These are phyloP conservation scores for Litoditis marina DNA, from an alignment of 2,888 invertebrate genomes.

Conservation along the genomic window DNA sequence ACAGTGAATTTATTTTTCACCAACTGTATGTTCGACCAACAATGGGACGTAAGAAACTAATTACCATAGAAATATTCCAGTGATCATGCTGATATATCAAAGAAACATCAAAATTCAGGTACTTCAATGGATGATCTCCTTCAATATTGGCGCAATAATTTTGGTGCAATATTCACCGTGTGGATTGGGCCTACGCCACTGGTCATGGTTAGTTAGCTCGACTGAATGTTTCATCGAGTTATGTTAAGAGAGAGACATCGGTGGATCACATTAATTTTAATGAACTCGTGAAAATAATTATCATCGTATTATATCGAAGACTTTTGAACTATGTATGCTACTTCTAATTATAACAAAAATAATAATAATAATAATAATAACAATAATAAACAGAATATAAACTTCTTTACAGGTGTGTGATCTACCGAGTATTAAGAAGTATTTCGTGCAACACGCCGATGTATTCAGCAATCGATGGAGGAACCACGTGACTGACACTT, in stretches of 20 bases:
- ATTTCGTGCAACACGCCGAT: conserved; percentile 56
- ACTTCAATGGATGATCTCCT: conserved; percentile 19
- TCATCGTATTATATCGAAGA: too few species aligned
- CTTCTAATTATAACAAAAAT: too few species aligned
- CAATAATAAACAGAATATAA: too few species aligned
- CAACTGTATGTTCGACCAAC: background rate
- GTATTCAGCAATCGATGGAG: conserved; percentile 58
- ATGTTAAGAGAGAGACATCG: background rate
- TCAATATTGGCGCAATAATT: conserved; percentile 5
- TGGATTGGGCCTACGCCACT: conserved; percentile 60
- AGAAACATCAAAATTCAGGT: too few species aligned
- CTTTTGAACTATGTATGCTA: too few species aligned
- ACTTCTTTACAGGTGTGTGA: conserved; percentile 24
- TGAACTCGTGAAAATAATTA: background rate
- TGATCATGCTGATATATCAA: too few species aligned
- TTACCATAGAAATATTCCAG: conserved; percentile 9
- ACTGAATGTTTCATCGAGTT: too few species aligned
- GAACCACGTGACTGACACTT: conserved; percentile 57
- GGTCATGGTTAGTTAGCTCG: conserved; percentile 48
- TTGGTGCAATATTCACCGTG: conserved; percentile 52
- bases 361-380: too few species aligned
- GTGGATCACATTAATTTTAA: background rate
- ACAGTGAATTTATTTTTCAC: too few species aligned
- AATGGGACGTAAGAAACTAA: background rate
- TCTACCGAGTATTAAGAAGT: conserved; percentile 44